Evolutionary conservation across 1,140 invertebrate genomes (phyloP).

Genomic region (Adoxophyes honmai): DNA sequence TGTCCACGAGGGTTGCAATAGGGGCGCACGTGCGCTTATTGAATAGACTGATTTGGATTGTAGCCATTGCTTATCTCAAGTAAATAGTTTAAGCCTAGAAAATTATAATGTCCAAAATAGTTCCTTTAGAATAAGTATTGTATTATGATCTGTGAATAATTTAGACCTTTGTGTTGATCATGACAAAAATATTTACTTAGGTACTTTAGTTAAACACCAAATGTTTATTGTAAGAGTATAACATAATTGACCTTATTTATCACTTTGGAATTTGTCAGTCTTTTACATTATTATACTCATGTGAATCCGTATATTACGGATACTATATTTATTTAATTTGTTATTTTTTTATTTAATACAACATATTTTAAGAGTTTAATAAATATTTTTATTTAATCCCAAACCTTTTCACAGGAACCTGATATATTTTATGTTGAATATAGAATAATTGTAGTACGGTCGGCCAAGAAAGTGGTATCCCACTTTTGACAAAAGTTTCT

Average conservation of each 20-base stretch:
- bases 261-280: constrained; percentile 18
- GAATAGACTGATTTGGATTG: constrained; percentile 72
- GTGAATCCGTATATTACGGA: constrained; percentile 66
- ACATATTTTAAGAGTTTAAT: constrained; percentile 23
- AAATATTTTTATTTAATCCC: constrained; percentile 26
- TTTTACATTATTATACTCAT: constrained; percentile 11
- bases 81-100: constrained; percentile 42
- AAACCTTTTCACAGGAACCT: too few species aligned
- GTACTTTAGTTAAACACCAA: constrained; percentile 35
- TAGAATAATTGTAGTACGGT: too few species aligned
- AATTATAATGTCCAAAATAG: constrained; percentile 47
- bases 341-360: constrained; percentile 48
- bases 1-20: constrained; percentile 11
- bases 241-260: constrained; percentile 17
- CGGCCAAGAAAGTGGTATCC: too few species aligned
- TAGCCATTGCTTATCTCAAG: constrained; percentile 55
- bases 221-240: constrained; percentile 33
- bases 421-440: too few species aligned
- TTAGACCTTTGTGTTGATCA: constrained; percentile 19
- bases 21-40: constrained; percentile 31
- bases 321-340: constrained; percentile 59
- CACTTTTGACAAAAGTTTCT: too few species aligned
- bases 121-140: constrained; percentile 49
- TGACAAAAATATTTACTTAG: constrained; percentile 39
- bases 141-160: constrained; percentile 12